These are phyloP conservation scores for Ciconia nigra DNA, from an alignment of 2,797 vertebrate genomes.

Conservation along the genomic window DNA sequence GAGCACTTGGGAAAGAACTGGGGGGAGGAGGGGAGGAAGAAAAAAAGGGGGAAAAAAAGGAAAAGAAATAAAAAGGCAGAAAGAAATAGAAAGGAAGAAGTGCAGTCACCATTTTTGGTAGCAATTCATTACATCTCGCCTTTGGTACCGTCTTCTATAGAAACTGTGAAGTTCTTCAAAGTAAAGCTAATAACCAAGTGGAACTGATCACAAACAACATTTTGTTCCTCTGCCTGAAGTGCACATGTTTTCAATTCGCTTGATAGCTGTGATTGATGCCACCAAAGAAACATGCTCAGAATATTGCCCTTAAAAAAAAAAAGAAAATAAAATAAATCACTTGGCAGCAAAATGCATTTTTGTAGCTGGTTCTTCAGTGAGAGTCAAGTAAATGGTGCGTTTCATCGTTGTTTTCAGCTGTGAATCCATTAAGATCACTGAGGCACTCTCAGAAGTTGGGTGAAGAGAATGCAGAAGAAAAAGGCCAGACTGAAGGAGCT, in stretches of 20 bases:
- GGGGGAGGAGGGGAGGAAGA: not conserved
- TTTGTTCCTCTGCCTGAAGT: conserved; percentile 20
- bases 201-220: conserved; percentile 26
- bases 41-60: too few relatives aligned
- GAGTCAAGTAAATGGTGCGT: not conserved
- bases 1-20: not conserved
- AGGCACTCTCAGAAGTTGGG: not conserved
- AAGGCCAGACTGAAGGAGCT: not conserved
- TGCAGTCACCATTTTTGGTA: not conserved
- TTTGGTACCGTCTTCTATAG: not conserved
- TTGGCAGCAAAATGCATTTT: not conserved
- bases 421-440: not conserved
- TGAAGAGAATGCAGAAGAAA: not conserved
- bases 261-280: conserved; percentile 41
- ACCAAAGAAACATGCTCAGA: conserved; percentile 20
- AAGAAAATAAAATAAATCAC: not conserved
- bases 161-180: not conserved
- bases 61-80: not conserved
- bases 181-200: conserved; percentile 2
- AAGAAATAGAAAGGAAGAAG: not conserved
- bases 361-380: not conserved
- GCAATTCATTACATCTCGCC: not conserved
- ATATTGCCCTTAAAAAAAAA: conserved; percentile 15
- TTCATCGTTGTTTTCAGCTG: not conserved
- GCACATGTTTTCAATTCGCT: conserved; percentile 51